Conservation (phyloP, 2,797 vertebrate species). For the Alectoris magna region DNA sequence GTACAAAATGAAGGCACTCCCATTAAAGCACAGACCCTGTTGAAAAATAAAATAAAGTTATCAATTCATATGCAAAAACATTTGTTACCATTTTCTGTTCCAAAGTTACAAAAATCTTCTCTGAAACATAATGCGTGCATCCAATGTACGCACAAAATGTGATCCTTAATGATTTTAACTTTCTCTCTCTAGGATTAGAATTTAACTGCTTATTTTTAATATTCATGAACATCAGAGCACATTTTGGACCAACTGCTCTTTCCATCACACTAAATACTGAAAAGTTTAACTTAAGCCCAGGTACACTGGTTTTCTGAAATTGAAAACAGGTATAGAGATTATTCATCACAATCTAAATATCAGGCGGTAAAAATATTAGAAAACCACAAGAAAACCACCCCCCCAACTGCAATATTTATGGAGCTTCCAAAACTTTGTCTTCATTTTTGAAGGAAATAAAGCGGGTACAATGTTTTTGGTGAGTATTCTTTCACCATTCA, state of each 20-base stretch:
- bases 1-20: constrained; percentile 86
- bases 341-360: not conserved
- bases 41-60: not conserved
- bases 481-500: not conserved
- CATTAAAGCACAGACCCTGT: constrained; percentile 88
- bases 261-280: not conserved
- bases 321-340: not conserved
- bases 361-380: not conserved
- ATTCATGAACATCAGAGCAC: not conserved
- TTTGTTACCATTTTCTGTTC: not conserved
- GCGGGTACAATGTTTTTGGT: not conserved
- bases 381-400: not conserved
- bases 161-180: not conserved
- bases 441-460: not conserved
- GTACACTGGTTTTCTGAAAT: not conserved
- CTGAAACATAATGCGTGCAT: not conserved
- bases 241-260: not conserved
- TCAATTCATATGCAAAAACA: not conserved
- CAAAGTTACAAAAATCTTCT: not conserved
- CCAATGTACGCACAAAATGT: not conserved
- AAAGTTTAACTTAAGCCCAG: not conserved
- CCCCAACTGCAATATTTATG: not conserved
- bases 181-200: not conserved
- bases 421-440: not conserved
- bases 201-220: not conserved